These are phyloP conservation scores for Oxygymnocypris stewartii DNA, from an alignment of 2,113 vertebrate genomes.

Conservation along the genomic window DNA sequence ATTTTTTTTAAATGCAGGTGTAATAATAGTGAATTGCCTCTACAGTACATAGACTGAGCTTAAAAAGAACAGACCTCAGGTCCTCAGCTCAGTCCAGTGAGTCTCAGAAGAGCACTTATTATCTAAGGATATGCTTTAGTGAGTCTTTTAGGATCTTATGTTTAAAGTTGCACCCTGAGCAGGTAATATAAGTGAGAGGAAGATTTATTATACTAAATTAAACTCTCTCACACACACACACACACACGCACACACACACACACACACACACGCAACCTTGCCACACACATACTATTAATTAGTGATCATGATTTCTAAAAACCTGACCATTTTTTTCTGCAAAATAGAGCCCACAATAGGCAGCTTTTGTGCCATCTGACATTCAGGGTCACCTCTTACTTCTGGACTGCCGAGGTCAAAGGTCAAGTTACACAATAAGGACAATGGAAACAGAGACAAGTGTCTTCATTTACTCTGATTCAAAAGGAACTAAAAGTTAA, in stretches of 20 bases:
- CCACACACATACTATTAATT: neutral
- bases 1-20: neutral
- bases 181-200: neutral
- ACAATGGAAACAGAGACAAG: conserved; percentile 10
- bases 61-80: neutral
- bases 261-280: neutral
- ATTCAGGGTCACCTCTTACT: conserved; percentile 28
- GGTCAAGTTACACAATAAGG: conserved; percentile 25
- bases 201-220: neutral
- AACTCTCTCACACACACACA: too few species aligned
- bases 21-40: neutral
- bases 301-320: neutral
- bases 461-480: neutral
- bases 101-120: neutral
- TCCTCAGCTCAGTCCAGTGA: neutral
- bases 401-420: conserved; percentile 32
- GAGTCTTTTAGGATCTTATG: neutral
- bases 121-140: neutral
- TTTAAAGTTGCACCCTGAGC: neutral
- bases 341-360: neutral
- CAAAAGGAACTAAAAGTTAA: neutral
- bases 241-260: neutral
- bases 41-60: neutral
- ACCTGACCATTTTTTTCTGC: neutral
- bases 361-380: conserved; percentile 15